A percentile compares a stretch with the other conserved stretches of the same genome.
phyloP scores from a whole-genome alignment of 2,888 invertebrate species.

The Tyria jacobaeae region DNA sequence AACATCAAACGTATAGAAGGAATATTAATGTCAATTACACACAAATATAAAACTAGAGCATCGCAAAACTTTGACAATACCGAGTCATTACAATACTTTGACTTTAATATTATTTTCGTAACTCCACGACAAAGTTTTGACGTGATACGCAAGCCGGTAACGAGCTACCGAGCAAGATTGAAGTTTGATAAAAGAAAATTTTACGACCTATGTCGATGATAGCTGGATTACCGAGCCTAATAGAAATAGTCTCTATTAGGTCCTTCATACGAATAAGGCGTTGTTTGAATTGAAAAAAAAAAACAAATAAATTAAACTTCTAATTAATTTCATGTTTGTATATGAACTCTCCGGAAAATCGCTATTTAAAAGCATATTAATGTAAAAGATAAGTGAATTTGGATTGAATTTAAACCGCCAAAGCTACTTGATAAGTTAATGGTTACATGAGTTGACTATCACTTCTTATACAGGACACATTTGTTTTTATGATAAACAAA shows the following conservation, averaged over 20 bases:
- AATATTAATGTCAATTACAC: no score
- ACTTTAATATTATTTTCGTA: slow-evolving; percentile 16
- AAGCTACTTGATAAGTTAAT: background rate
- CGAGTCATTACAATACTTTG: background rate
- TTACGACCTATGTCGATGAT: slow-evolving; percentile 38
- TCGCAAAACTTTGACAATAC: background rate
- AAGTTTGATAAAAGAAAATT: slow-evolving; percentile 51
- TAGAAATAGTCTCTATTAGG: slow-evolving; percentile 11
- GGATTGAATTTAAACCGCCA: background rate
- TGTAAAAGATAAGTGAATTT: background rate
- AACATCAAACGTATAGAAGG: no score
- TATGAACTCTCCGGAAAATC: no score
- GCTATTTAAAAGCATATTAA: background rate
- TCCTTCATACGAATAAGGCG: background rate
- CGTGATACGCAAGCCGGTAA: slow-evolving; percentile 40
- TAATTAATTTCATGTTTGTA: no score
- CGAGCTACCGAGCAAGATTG: slow-evolving; percentile 32
- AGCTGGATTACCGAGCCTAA: slow-evolving; percentile 28
- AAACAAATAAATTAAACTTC: no score
- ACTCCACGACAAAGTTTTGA: slow-evolving; percentile 37
- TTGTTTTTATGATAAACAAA: background rate
- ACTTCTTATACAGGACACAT: background rate
- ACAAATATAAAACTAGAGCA: background rate
- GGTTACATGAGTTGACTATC: background rate
- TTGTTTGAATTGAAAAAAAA: no score